Conservation (phyloP, 2,888 invertebrate species). For the Troides aeacus region DNA sequence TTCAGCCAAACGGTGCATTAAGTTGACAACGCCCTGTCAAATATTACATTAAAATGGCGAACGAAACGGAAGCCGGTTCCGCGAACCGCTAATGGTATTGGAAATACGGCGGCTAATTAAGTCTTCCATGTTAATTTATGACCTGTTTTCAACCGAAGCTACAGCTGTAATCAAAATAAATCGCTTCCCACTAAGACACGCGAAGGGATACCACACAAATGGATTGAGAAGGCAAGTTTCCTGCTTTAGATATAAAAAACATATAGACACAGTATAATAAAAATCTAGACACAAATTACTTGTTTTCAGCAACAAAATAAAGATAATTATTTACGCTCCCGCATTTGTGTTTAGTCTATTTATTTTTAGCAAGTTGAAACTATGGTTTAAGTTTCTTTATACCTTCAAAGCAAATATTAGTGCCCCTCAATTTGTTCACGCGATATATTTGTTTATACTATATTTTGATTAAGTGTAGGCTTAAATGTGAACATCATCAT, state of each 20-base stretch:
- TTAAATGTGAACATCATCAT: too few species aligned
- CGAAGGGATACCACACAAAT: slow-evolving; percentile 65
- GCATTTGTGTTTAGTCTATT: not conserved
- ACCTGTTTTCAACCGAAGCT: slow-evolving; percentile 66
- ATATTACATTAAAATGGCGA: slow-evolving; percentile 66
- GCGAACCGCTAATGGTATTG: slow-evolving; percentile 71
- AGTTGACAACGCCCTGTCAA: slow-evolving; percentile 55
- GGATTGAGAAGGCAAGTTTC: slow-evolving; percentile 56
- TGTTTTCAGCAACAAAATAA: not conserved
- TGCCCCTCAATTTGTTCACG: too few species aligned
- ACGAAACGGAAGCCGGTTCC: slow-evolving; percentile 65
- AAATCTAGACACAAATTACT: not conserved
- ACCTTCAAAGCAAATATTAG: too few species aligned
- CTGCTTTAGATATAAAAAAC: slow-evolving; percentile 20
- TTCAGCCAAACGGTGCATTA: slow-evolving; percentile 49
- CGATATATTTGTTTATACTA: too few species aligned
- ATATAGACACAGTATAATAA: not conserved
- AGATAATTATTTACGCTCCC: not conserved
- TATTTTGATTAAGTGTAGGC: too few species aligned
- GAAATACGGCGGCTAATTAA: slow-evolving; percentile 72
- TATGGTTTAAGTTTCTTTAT: too few species aligned
- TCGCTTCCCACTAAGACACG: slow-evolving; percentile 68
- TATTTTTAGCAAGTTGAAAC: not conserved
- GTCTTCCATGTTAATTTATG: slow-evolving; percentile 73
- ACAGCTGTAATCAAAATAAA: slow-evolving; percentile 76